These are phyloP conservation scores for Hypomesus transpacificus DNA, from an alignment of 2,113 vertebrate genomes.

Conservation along the genomic window DNA sequence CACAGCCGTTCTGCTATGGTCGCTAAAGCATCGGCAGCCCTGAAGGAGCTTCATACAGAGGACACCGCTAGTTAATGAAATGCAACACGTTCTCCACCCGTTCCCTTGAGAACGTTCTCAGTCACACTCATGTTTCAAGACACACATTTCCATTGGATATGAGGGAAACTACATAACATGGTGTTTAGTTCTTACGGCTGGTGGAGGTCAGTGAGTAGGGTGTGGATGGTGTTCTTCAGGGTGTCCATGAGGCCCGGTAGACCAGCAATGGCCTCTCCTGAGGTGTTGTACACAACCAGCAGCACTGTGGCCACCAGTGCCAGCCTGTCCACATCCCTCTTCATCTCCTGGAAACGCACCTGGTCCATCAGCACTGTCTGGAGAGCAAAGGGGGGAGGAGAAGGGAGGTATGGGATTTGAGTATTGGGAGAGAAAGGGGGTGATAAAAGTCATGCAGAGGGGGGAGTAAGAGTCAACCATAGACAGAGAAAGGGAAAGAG, in stretches of 20 bases:
- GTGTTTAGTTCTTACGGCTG: conserved; percentile 75
- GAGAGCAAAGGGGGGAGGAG: neutral
- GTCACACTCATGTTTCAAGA: no score
- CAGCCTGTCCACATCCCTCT: conserved; percentile 78
- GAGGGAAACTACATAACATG: neutral
- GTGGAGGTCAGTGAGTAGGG: conserved; percentile 81
- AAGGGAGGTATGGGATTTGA: neutral
- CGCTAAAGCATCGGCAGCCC: conserved; percentile 75
- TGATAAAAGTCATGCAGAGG: neutral
- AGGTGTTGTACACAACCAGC: conserved; percentile 82
- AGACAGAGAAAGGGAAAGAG: neutral
- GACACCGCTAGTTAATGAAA: neutral
- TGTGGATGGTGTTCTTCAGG: conserved; percentile 79
- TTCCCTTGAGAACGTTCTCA: neutral
- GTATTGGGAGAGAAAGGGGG: neutral
- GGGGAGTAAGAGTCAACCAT: neutral
- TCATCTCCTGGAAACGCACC: conserved; percentile 86
- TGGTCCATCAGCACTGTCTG: conserved; percentile 94
- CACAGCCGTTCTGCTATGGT: conserved; percentile 84
- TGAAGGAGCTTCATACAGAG: conserved; percentile 73
- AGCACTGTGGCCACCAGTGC: conserved; percentile 79
- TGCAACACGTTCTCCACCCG: neutral
- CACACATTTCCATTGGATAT: no score
- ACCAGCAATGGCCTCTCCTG: conserved; percentile 74
- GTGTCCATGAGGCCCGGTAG: conserved; percentile 79